A percentile compares a stretch with the other conserved stretches of the same genome.
Evolutionary conservation across 2,797 vertebrate species (phyloP).

Genomic region (Bradypus variegatus): DNA sequence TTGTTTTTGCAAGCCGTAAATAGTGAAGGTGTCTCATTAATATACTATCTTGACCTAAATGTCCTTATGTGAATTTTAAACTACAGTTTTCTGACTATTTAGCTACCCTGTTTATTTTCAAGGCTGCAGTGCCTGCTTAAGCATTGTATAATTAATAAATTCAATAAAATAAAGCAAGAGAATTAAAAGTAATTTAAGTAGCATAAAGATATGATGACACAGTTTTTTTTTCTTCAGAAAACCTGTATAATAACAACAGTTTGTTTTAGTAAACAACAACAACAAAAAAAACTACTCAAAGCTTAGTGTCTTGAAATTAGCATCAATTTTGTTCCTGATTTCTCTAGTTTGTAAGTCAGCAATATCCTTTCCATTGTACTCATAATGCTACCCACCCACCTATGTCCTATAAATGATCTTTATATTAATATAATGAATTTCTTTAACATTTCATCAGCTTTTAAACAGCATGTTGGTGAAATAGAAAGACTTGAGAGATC

Average conservation of each 20-base stretch:
- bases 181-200: conserved; percentile 39
- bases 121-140: conserved; percentile 21
- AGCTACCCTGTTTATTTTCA: conserved; percentile 19
- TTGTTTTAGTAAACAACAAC: background rate
- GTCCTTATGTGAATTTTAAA: conserved; percentile 25
- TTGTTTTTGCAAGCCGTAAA: conserved; percentile 3
- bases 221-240: background rate
- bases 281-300: background rate
- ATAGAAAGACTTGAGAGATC: conserved; percentile 47
- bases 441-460: conserved; percentile 55
- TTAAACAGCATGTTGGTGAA: conserved; percentile 50
- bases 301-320: conserved; percentile 16
- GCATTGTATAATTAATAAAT: conserved; percentile 12
- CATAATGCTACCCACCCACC: background rate
- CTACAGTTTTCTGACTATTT: conserved; percentile 28
- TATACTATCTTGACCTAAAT: conserved; percentile 25
- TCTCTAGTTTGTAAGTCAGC: background rate
- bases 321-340: conserved; percentile 4
- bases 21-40: background rate
- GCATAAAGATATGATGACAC: background rate
- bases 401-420: conserved; percentile 23
- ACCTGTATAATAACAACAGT: background rate
- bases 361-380: background rate
- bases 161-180: conserved; percentile 38
- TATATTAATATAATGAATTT: conserved; percentile 51